A percentile compares a stretch with the other conserved stretches of the same genome.
phyloP scores from a whole-genome alignment of 1,140 invertebrate genomes.

The Bombus pascuorum region DNA sequence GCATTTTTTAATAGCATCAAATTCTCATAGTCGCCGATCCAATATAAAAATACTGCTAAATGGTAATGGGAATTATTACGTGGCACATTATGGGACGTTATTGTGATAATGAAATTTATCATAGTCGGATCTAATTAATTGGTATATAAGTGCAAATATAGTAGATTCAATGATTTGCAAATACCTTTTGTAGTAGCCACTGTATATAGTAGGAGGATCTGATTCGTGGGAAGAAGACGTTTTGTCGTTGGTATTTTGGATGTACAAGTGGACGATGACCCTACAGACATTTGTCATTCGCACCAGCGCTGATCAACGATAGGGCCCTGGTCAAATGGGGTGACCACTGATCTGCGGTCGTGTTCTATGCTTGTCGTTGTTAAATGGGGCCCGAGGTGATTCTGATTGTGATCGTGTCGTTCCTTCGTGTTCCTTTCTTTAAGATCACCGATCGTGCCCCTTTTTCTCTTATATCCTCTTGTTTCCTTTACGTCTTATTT shows the following conservation, averaged over 20 bases:
- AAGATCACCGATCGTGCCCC: not conserved
- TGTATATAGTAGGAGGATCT: slow-evolving; percentile 5
- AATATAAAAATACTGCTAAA: no score
- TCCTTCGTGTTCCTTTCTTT: not conserved
- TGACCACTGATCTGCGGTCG: not conserved
- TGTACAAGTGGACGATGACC: slow-evolving; percentile 30
- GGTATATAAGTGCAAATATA: no score
- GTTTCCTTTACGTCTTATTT: no score
- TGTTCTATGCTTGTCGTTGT: slow-evolving; percentile 23
- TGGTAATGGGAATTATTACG: no score
- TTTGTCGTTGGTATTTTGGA: slow-evolving; percentile 39
- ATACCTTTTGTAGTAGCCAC: no score
- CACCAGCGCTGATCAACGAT: slow-evolving; percentile 58
- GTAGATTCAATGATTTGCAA: no score
- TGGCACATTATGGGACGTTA: no score
- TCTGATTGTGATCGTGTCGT: slow-evolving; percentile 24
- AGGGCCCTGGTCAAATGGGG: slow-evolving; percentile 28
- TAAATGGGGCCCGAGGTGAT: not conserved
- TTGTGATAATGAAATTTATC: no score
- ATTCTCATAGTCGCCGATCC: no score
- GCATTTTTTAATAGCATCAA: no score
- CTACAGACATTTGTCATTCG: slow-evolving; percentile 62
- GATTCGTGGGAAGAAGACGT: slow-evolving; percentile 55
- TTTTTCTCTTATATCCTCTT: no score
- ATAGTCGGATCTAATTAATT: no score